phyloP scores from a whole-genome alignment of 2,888 invertebrate species.

The Caenorhabditis uteleia region DNA sequence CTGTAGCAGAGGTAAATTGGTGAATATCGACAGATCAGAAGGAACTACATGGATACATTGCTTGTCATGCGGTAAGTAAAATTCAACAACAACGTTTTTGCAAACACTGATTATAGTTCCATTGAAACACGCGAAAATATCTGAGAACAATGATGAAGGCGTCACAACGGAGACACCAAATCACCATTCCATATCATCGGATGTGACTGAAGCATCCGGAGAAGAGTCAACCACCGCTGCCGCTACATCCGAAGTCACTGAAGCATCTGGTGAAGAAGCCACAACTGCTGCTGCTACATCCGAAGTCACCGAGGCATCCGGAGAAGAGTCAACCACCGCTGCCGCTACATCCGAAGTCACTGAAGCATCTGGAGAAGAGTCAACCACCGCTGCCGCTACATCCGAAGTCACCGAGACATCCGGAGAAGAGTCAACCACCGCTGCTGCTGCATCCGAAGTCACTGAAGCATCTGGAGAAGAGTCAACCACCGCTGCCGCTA shows the following conservation, averaged over 20 bases:
- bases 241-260: conserved; percentile 5
- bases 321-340: conserved; percentile 2
- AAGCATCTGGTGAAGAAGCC: conserved; percentile 11
- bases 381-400: neutral
- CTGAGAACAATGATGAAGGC: conserved; percentile 19
- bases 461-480: too few relatives aligned
- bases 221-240: conserved; percentile 16
- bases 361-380: neutral
- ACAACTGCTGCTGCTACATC: conserved; percentile 4
- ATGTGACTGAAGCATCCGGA: conserved; percentile 21
- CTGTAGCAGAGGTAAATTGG: conserved; percentile 43
- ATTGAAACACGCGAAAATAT: conserved; percentile 19
- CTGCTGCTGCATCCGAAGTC: neutral
- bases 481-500: too few relatives aligned
- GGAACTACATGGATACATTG: conserved; percentile 59
- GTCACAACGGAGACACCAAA: too few relatives aligned
- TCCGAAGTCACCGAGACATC: conserved; percentile 5
- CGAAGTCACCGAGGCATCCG: conserved; percentile 21
- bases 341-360: conserved; percentile 3
- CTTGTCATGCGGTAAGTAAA: conserved; percentile 56
- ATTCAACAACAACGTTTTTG: neutral
- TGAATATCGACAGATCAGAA: conserved; percentile 34
- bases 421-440: conserved; percentile 1
- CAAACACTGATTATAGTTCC: conserved; percentile 31
- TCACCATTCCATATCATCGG: too few relatives aligned